These are phyloP conservation scores for Pseudorhiza aurosa DNA, from an alignment of 30 jellyfish, hydroid and myxozoan species.

Conservation along the genomic window DNA sequence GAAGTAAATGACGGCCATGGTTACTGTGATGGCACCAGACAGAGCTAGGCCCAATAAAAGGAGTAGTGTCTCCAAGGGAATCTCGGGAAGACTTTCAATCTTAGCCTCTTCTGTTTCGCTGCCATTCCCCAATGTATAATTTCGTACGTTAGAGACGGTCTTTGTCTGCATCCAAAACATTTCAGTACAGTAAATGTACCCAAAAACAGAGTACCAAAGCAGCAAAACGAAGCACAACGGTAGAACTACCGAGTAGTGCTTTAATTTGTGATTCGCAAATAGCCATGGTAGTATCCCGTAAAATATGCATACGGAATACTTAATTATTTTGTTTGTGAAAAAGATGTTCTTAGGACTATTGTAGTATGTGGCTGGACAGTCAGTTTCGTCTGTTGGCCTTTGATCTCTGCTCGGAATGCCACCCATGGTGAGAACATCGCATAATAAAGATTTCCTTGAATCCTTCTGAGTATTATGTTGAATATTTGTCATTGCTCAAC, in stretches of 20 bases:
- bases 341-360: constrained; percentile 6
- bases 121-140: not conserved
- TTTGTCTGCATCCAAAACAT: constrained; percentile 34
- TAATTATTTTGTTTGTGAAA: constrained; percentile 28
- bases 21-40: constrained; percentile 47
- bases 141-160: not conserved
- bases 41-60: constrained; percentile 41
- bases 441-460: not conserved
- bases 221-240: constrained; percentile 13
- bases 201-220: constrained; percentile 50
- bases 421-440: not conserved
- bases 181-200: constrained; percentile 34
- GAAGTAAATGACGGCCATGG: constrained; percentile 45
- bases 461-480: not conserved
- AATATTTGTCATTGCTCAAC: not conserved
- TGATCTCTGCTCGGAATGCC: not conserved
- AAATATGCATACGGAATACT: constrained; percentile 17
- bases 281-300: constrained; percentile 43
- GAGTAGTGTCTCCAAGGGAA: constrained; percentile 24
- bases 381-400: not conserved
- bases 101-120: not conserved
- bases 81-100: constrained; percentile 17
- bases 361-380: not conserved
- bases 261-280: constrained; percentile 7
- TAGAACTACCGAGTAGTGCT: not conserved